Evolutionary conservation across 2,797 vertebrate species (phyloP), one percentile per base, ranked within the genome.

Genomic region (Knipowitschia caucasica): DNA sequence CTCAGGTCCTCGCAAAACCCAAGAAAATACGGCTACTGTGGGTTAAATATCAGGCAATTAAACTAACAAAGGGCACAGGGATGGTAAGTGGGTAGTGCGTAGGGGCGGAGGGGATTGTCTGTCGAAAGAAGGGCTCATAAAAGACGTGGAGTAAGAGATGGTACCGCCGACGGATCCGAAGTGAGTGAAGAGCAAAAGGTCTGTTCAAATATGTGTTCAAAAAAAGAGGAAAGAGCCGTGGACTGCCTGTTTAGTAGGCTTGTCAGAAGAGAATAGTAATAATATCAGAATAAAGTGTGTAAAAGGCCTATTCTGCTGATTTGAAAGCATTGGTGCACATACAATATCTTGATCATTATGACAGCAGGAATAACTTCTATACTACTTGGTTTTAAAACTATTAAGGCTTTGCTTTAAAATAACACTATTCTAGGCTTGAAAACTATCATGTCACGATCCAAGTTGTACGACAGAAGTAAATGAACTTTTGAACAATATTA

Each of bases 31-130:
- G 49, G 62, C 62, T 56, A 57, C 50, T 9, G 49, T 27, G 69
- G 73, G 73, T 83, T 83, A 77, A 83, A 84, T 74, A 75, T 81
- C 71, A 85, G 71, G 62, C 73, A 71, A 75, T 82, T 83, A 75
- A 68, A 67, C 62, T 54, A 73, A 84, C 74, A 81, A 70, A 80
- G 67, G 73, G 60, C 55, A 69, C 1, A 11, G 61, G 62, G 59
- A 67, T 44, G 61, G 63, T 2, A 24, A 44, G 72, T 12, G 62
- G 44, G 8, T 46, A 45, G 26, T 40, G 60, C 2, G 33, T 8
- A 36, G 49, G 49, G 2, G 67, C 1, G 46, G 0, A 45, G 31
- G 36, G 35, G 62, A 55, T n/a, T 53, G n/a, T 44, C 50, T 54
- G 58, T 45, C 36, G 53, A 46, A 46, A 63, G 42, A 56, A 53